Evolutionary conservation across 30 jellyfish, hydroid and myxozoan species (phyloP).

Genomic region (Turritopsis rubra): DNA sequence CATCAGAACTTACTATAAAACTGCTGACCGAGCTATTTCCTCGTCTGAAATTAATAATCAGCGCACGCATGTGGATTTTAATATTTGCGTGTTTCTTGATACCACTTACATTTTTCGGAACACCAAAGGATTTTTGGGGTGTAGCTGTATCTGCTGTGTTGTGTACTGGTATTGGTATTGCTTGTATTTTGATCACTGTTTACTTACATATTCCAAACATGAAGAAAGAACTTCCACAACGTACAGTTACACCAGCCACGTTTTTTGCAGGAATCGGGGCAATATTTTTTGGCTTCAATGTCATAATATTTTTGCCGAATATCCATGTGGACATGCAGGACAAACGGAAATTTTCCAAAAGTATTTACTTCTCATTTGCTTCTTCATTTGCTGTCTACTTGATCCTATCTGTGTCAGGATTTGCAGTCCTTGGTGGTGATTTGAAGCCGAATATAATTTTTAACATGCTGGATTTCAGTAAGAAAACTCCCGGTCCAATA

Average conservation of each 20-base stretch:
- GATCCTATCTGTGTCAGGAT: conserved; percentile 6
- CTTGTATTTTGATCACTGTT: not conserved
- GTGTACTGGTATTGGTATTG: not conserved
- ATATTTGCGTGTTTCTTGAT: conserved; percentile 8
- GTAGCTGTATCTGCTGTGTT: conserved; percentile 20
- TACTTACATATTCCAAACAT: not conserved
- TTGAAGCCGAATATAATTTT: not conserved
- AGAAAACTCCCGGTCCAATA: not conserved
- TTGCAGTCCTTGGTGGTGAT: conserved; percentile 16
- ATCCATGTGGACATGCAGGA: conserved; percentile 24
- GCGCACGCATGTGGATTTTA: conserved; percentile 20
- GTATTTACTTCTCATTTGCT: not conserved
- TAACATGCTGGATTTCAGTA: not conserved
- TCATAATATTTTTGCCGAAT: conserved; percentile 28
- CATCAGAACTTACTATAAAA: conserved; percentile 14
- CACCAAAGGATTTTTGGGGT: conserved; percentile 32
- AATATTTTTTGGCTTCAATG: conserved; percentile 23
- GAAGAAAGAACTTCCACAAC: conserved; percentile 13
- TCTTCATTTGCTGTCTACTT: not conserved
- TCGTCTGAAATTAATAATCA: not conserved
- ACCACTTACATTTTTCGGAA: conserved; percentile 27
- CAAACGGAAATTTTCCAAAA: not conserved
- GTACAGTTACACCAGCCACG: conserved; percentile 7
- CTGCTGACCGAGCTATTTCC: conserved; percentile 13
- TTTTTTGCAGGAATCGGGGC: conserved; percentile 30